Conservation (phyloP, 2,888 invertebrate genomes). For the Eupithecia insigniata region DNA sequence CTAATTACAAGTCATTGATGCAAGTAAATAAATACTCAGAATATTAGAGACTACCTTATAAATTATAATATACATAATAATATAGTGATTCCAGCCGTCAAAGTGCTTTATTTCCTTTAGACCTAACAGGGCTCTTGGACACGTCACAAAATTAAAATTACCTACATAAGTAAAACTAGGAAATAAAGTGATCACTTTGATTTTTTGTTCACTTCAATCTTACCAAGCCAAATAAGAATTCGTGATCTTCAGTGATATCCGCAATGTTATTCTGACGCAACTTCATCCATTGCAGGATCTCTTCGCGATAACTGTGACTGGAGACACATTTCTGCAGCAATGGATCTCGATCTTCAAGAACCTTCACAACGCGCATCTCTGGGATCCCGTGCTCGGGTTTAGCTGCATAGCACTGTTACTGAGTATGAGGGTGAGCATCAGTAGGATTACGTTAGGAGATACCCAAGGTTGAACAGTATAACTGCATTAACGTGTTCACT, state of each 20-base stretch:
- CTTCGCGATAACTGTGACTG: constrained; percentile 88
- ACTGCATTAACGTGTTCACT: too few relatives aligned
- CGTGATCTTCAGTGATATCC: not conserved
- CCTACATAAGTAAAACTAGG: too few relatives aligned
- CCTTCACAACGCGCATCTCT: constrained; percentile 86
- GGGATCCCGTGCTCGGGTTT: constrained; percentile 91
- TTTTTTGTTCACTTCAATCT: too few relatives aligned
- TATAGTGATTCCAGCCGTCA: not conserved
- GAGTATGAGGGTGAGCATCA: constrained; percentile 87
- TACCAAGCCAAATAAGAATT: not conserved
- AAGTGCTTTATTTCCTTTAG: too few relatives aligned
- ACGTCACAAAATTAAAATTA: too few relatives aligned
- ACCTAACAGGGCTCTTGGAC: too few relatives aligned
- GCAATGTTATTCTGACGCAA: not conserved
- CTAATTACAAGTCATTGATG: not conserved
- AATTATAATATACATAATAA: too few relatives aligned
- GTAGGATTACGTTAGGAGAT: not conserved
- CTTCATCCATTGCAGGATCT: constrained; percentile 76
- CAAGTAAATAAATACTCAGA: not conserved
- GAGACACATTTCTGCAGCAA: constrained; percentile 90
- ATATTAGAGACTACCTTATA: not conserved
- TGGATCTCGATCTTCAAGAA: constrained; percentile 89
- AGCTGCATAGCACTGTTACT: constrained; percentile 90
- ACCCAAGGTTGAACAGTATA: not conserved
- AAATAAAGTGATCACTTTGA: too few relatives aligned